Evolutionary conservation across 2,797 vertebrate species (phyloP), one percentile per base, ranked within the genome.

Genomic region (Dendrocincla tyrannina): DNA sequence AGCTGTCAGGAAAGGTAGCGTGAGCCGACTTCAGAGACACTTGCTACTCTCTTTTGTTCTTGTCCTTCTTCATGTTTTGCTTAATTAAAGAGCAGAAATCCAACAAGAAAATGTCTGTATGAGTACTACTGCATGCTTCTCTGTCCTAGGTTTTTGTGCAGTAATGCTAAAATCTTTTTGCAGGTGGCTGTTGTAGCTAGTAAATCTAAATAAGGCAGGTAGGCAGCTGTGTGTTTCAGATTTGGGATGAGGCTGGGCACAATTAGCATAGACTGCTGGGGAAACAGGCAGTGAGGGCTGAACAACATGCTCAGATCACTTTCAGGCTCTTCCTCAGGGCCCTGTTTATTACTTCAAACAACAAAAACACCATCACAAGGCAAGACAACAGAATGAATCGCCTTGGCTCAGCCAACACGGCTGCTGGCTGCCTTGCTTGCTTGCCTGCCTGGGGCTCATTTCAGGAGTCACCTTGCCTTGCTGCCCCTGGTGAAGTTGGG

Each of bases 11-110:
- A 77, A 79, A 52, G 63, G 75, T 58, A 60, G 17, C 0, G 0
- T 35, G 62, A 95, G 62, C 63, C 60, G 66, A 30, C 35, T 94
- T 75, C 33, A 50, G 23, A 66, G 47, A 18, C 16, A 15, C 22
- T 77, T 77, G 50, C 44, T 88, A 4, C 64, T 68, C 49, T 23
- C n/a, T 82, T 85, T 70, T 69, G 17, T 84, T 68, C 49, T 76
- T 58, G 50, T 35, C 33, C 13, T 63, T 79, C 55, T 76, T 79
- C 41, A 27, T 53, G 64, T 69, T 82, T 91, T 77, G 33, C 66
- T 88, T 77, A 90, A 92, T 89, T 91, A 78, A 89, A 96, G 68
- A 93, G 30, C 78, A 83, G 35, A 75, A 64, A 77, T 74, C 30
- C 85, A 82, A 70, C 18, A 20, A 7, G 24, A 46, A 80, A 89